phyloP scores from a whole-genome alignment of 2,797 vertebrate genomes.

The Coluber constrictor region DNA sequence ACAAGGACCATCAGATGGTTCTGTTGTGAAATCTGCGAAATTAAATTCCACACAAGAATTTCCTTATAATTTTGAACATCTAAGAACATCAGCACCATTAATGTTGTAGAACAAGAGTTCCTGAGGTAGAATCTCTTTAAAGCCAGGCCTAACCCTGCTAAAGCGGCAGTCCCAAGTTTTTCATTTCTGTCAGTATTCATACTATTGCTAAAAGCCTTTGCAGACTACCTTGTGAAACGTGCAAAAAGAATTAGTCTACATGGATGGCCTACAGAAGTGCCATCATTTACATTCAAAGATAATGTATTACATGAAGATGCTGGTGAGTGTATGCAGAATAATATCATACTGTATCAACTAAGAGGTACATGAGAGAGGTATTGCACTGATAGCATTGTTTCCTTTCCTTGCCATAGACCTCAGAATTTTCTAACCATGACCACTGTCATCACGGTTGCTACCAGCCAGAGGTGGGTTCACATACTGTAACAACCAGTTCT shows the following conservation, averaged over 20 bases:
- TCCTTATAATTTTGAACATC: neutral
- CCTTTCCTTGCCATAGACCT: neutral
- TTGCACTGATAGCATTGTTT: neutral
- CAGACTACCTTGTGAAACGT: neutral
- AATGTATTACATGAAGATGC: neutral
- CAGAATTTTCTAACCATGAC: neutral
- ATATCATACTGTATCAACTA: neutral
- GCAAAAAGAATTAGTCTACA: neutral
- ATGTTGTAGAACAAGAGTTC: neutral
- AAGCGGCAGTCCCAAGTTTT: neutral
- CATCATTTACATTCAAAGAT: neutral
- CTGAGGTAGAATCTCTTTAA: neutral
- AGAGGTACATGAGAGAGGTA: neutral
- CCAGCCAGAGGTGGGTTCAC: no score
- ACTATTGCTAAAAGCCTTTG: neutral
- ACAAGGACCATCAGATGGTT: slow-evolving; percentile 3
- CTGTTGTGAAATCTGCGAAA: slow-evolving; percentile 1
- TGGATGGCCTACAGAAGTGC: neutral
- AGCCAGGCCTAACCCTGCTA: neutral
- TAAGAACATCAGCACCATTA: neutral
- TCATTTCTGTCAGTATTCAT: neutral
- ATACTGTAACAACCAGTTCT: no score
- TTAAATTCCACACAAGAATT: slow-evolving; percentile 10
- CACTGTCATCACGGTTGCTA: neutral
- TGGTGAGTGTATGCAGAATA: neutral